Conservation (phyloP, 2,113 vertebrate genomes). For the Strix aluco region DNA sequence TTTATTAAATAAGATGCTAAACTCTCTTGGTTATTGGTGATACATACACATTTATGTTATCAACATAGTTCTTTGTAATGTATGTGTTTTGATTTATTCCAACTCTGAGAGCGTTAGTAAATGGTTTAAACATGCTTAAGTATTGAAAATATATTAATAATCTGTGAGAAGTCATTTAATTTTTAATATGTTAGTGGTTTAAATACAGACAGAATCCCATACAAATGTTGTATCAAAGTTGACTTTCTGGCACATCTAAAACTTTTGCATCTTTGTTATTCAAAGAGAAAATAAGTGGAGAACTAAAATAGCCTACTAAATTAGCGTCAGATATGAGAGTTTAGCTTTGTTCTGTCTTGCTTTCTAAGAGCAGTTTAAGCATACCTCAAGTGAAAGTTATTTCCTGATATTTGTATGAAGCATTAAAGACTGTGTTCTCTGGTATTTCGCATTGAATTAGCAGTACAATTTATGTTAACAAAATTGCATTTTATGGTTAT, state of each 20-base stretch:
- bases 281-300: background rate
- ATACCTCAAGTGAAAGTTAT: background rate
- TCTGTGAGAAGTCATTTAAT: background rate
- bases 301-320: background rate
- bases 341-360: background rate
- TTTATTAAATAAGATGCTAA: background rate
- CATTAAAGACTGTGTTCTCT: background rate
- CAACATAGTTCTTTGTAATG: background rate
- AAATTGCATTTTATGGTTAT: background rate
- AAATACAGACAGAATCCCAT: background rate
- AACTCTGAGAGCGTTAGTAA: background rate
- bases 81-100: background rate
- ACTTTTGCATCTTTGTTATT: background rate
- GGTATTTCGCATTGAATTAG: background rate
- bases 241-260: background rate
- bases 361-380: background rate
- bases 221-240: background rate
- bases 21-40: background rate
- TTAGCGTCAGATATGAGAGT: background rate
- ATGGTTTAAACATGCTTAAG: background rate
- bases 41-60: background rate
- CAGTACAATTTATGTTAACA: background rate
- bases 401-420: background rate
- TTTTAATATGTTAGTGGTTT: background rate
- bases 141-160: background rate